Evolutionary conservation across 1,140 invertebrate genomes (phyloP).

Genomic region (Spodoptera litura): DNA sequence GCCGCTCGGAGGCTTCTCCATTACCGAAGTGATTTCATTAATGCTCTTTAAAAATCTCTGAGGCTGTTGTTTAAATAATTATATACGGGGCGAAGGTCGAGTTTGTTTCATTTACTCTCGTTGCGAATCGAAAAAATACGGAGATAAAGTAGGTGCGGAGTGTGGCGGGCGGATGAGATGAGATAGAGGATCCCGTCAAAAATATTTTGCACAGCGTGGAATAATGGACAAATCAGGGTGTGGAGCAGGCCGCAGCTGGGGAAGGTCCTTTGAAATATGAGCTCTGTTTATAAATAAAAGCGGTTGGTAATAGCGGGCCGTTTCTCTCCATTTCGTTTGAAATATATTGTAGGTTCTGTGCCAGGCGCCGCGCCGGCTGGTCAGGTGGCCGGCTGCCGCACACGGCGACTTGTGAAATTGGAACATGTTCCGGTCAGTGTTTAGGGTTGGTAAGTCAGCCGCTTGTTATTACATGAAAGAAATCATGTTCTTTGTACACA

Average conservation of each 20-base stretch:
- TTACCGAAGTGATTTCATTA: slow-evolving; percentile 71
- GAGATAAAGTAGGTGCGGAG: slow-evolving; percentile 45
- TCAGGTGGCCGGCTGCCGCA: slow-evolving; percentile 24
- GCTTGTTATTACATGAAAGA: slow-evolving; percentile 20
- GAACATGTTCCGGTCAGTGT: slow-evolving; percentile 45
- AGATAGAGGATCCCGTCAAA: slow-evolving; percentile 39
- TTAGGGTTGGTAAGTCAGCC: background rate
- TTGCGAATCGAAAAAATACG: slow-evolving; percentile 33
- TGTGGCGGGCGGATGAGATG: slow-evolving; percentile 29
- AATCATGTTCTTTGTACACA: slow-evolving; percentile 1
- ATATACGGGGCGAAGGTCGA: slow-evolving; percentile 55
- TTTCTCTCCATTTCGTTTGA: slow-evolving; percentile 63
- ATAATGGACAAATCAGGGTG: slow-evolving; percentile 46
- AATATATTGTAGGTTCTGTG: slow-evolving; percentile 53
- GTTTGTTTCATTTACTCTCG: slow-evolving; percentile 65
- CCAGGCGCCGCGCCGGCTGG: background rate
- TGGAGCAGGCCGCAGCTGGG: slow-evolving; percentile 28
- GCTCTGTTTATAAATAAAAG: slow-evolving; percentile 61
- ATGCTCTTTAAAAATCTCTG: slow-evolving; percentile 39
- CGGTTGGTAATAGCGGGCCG: slow-evolving; percentile 58
- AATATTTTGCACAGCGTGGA: slow-evolving; percentile 41
- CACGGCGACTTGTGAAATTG: slow-evolving; percentile 59
- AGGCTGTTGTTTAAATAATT: slow-evolving; percentile 63
- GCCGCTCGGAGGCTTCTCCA: slow-evolving; percentile 45
- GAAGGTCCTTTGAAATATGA: slow-evolving; percentile 51